Percentiles rank a stretch among this genome's conserved stretches.
These are phyloP conservation scores for Drosophila buzzatii DNA, from an alignment of 2,888 invertebrate species.

Conservation along the genomic window DNA sequence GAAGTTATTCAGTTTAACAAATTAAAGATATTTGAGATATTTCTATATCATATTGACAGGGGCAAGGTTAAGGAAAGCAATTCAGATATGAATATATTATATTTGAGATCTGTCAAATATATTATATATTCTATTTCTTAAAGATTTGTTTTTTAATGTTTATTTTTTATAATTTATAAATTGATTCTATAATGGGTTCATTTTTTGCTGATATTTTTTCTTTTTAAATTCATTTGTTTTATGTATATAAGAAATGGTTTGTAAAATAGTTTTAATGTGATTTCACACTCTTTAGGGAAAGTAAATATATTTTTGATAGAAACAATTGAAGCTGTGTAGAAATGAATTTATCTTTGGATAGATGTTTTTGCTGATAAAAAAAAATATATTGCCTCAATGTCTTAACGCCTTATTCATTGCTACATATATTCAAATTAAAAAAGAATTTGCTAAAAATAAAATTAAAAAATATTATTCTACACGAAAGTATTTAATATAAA, in stretches of 20 bases:
- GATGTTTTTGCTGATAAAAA: too few relatives aligned
- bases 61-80: neutral
- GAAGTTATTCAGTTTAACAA: neutral
- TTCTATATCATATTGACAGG: neutral
- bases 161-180: neutral
- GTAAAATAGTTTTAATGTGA: too few relatives aligned
- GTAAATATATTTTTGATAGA: neutral
- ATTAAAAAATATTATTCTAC: too few relatives aligned
- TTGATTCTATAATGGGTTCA: neutral
- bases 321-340: neutral
- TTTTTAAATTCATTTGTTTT: too few relatives aligned
- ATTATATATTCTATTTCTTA: neutral
- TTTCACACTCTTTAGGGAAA: too few relatives aligned
- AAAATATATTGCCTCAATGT: too few relatives aligned
- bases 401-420: too few relatives aligned
- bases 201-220: neutral
- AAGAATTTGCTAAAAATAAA: too few relatives aligned
- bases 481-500: too few relatives aligned
- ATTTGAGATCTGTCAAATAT: neutral
- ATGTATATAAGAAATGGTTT: too few relatives aligned
- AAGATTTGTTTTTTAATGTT: neutral
- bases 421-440: too few relatives aligned
- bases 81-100: neutral
- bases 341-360: too few relatives aligned
- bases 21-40: neutral